Conservation (phyloP, 2,888 invertebrate species). For the Malthinus flaveolus region DNA sequence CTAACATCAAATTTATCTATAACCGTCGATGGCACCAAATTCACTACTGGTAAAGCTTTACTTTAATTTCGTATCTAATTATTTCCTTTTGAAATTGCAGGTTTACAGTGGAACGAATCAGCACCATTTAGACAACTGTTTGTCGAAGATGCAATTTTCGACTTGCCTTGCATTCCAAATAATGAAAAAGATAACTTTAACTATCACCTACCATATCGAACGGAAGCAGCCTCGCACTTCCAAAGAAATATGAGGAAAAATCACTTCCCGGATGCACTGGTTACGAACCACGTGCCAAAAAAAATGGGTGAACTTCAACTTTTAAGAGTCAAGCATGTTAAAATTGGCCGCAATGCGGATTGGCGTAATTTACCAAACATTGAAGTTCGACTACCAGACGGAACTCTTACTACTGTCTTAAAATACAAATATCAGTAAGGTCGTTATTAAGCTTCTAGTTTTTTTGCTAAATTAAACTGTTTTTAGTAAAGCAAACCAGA, state of each 20-base stretch:
- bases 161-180: conserved; percentile 74
- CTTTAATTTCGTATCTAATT: conserved; percentile 43
- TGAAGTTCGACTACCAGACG: conserved; percentile 69
- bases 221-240: conserved; percentile 73
- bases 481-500: conserved; percentile 57
- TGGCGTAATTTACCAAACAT: conserved; percentile 87
- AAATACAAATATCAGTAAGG: conserved; percentile 56
- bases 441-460: background rate
- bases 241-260: conserved; percentile 68
- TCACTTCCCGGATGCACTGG: conserved; percentile 24
- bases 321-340: conserved; percentile 76
- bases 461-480: conserved; percentile 50
- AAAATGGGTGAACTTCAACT: conserved; percentile 79
- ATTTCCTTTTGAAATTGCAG: conserved; percentile 24
- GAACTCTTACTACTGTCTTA: conserved; percentile 65
- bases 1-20: conserved; percentile 65
- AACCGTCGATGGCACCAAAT: conserved; percentile 60
- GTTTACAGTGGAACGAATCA: conserved; percentile 65
- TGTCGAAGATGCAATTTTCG: conserved; percentile 78
- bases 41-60: conserved; percentile 43
- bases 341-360: conserved; percentile 74
- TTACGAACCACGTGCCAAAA: conserved; percentile 79
- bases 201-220: conserved; percentile 68
- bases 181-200: conserved; percentile 63
- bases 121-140: conserved; percentile 79